phyloP scores from a whole-genome alignment of 2,797 vertebrate genomes.

The Pseudochirops cupreus region DNA sequence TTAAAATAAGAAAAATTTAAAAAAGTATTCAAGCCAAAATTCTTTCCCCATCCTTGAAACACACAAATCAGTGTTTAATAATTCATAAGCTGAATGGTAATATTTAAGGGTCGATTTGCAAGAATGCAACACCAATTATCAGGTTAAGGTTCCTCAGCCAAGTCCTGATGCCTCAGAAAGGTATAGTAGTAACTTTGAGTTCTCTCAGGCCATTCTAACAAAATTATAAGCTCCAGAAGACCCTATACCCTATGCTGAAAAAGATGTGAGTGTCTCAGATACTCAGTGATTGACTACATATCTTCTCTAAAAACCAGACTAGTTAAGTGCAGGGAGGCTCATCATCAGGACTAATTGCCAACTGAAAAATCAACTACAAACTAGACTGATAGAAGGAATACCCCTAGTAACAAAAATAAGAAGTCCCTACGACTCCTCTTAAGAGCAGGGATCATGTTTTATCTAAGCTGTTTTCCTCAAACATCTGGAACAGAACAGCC shows the following conservation, averaged over 20 bases:
- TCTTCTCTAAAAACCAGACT: too few species aligned
- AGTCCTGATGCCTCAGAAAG: background rate
- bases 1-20: conserved; percentile 77
- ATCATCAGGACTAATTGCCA: background rate
- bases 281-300: background rate
- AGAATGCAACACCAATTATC: background rate
- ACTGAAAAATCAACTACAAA: background rate
- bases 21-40: conserved; percentile 26
- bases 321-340: background rate
- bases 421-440: background rate
- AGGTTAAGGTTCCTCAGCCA: background rate
- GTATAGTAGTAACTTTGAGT: background rate
- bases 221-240: background rate
- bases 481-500: background rate
- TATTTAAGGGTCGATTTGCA: conserved; percentile 6
- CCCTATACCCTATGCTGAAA: background rate
- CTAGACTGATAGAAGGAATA: background rate
- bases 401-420: background rate
- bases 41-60: conserved; percentile 52
- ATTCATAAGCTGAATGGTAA: conserved; percentile 43
- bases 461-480: background rate
- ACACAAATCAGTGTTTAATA: conserved; percentile 46
- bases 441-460: background rate
- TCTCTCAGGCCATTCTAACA: background rate
- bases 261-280: background rate